These are phyloP conservation scores for Siderastrea radians DNA, from an alignment of 92 coral and sea anemone species.

Conservation along the genomic window DNA sequence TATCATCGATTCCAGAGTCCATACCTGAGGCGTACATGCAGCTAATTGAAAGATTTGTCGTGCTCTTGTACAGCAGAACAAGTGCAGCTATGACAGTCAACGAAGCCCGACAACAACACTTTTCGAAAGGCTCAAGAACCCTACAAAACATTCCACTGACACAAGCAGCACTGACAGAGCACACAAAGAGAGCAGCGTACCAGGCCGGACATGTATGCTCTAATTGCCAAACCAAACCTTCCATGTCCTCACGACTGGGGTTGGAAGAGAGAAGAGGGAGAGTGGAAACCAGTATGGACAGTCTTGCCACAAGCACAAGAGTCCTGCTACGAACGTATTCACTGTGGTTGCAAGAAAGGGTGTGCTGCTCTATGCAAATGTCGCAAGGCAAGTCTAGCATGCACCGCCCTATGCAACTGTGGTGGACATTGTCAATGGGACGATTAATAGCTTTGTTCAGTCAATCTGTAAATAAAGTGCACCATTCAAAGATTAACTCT, in stretches of 20 bases:
- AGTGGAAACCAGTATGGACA: conserved; percentile 69
- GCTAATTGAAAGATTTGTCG: too few species aligned
- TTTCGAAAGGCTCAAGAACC: conserved; percentile 5
- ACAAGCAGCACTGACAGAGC: conserved; percentile 54
- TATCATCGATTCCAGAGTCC: neutral
- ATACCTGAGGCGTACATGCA: conserved; percentile 11
- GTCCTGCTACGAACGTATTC: conserved; percentile 46
- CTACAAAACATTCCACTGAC: conserved; percentile 63
- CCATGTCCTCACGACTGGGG: conserved; percentile 37
- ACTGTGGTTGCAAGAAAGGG: conserved; percentile 60
- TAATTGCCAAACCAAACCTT: conserved; percentile 18
- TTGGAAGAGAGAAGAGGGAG: conserved; percentile 39
- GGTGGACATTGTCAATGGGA: conserved; percentile 50
- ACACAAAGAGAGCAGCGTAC: conserved; percentile 36
- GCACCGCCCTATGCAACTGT: conserved; percentile 59
- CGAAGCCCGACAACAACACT: conserved; percentile 35
- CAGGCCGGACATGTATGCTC: conserved; percentile 29
- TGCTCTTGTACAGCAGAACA: too few species aligned
- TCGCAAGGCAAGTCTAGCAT: conserved; percentile 39
- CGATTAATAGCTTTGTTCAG: neutral
- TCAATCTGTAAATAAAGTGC: too few species aligned
- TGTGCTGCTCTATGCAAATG: conserved; percentile 68
- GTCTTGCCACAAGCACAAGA: conserved; percentile 54
- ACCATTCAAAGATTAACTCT: too few species aligned
- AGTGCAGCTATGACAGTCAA: conserved; percentile 25